Conservation (phyloP, 1,140 invertebrate species). For the Teleopsis dalmanni region DNA sequence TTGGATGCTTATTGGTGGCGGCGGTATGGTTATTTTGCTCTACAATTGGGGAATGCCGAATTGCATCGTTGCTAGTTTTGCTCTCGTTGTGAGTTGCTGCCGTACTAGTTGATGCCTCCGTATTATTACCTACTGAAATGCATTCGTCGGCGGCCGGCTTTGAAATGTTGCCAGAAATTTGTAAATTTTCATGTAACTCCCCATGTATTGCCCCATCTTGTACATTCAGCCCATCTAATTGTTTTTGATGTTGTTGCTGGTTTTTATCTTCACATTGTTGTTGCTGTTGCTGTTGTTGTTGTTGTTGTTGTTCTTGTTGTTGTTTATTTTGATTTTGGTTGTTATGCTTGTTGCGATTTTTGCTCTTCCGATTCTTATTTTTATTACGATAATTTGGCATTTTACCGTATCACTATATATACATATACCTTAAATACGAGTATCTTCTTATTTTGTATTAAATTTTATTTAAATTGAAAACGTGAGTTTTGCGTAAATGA, state of each 20-base stretch:
- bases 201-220: too few species aligned
- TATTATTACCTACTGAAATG: not conserved
- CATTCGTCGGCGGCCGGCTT: too few species aligned
- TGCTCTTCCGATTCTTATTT: constrained; percentile 36
- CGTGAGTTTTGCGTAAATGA: not conserved
- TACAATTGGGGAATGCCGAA: not conserved
- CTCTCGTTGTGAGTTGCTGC: not conserved
- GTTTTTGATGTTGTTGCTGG: too few species aligned
- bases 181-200: too few species aligned
- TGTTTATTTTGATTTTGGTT: constrained; percentile 12
- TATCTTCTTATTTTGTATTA: not conserved
- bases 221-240: too few species aligned
- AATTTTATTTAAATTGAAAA: too few species aligned
- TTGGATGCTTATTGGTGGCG: not conserved
- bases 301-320: constrained; percentile 6
- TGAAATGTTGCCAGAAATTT: too few species aligned
- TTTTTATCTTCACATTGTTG: too few species aligned
- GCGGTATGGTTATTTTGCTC: not conserved
- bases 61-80: not conserved
- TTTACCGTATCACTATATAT: not conserved
- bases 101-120: not conserved
- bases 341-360: constrained; percentile 19
- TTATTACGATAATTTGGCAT: constrained; percentile 43
- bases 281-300: not conserved
- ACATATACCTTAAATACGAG: not conserved